Evolutionary conservation across 2,797 vertebrate genomes (phyloP).

Genomic region (Spinibarbus caldwelli): DNA sequence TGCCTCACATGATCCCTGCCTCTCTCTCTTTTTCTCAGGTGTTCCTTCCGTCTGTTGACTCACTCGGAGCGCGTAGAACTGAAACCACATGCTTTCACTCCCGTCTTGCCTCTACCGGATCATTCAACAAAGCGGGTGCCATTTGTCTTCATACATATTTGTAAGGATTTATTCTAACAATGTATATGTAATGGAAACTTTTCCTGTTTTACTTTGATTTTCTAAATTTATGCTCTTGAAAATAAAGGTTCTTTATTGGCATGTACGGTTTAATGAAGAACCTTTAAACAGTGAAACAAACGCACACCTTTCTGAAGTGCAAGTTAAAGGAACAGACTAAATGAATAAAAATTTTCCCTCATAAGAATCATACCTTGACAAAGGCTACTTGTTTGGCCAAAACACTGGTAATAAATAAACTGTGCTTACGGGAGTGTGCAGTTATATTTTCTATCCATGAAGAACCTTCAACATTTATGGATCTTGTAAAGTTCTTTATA

Average conservation of each 20-base stretch:
- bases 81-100: constrained; percentile 61
- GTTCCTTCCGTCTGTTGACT: constrained; percentile 64
- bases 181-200: not conserved
- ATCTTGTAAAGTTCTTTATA: not conserved
- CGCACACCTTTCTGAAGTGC: not conserved
- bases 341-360: not conserved
- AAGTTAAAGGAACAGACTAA: not conserved
- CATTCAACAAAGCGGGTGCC: constrained; percentile 40
- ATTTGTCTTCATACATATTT: not conserved
- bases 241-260: not conserved
- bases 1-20: constrained; percentile 17
- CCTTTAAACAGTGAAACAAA: not conserved
- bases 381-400: not conserved
- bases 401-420: not conserved
- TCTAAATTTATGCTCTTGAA: not conserved
- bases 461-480: not conserved
- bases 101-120: constrained; percentile 51
- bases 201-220: not conserved
- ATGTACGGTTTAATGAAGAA: not conserved
- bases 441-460: not conserved
- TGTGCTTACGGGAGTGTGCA: not conserved
- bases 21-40: constrained; percentile 65
- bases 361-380: not conserved
- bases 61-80: constrained; percentile 58
- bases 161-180: not conserved